These are phyloP conservation scores for Spodoptera picta DNA, from an alignment of 2,888 invertebrate species.

Conservation along the genomic window DNA sequence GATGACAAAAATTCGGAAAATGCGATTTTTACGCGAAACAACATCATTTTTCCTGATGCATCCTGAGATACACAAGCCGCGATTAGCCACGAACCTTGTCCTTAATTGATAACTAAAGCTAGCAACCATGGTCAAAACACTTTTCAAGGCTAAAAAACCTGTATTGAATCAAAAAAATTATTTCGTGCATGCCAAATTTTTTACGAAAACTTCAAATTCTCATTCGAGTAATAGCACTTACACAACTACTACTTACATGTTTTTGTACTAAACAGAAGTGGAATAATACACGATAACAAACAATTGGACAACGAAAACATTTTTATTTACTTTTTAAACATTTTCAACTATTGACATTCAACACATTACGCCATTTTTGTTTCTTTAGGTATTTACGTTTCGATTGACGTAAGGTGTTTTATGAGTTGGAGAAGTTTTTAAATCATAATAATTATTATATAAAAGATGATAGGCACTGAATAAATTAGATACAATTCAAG, in stretches of 20 bases:
- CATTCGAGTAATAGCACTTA: neutral
- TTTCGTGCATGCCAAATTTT: constrained; percentile 44
- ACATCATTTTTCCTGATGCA: constrained; percentile 37
- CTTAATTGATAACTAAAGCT: constrained; percentile 60
- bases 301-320: constrained; percentile 75
- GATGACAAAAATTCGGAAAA: neutral
- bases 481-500: no score
- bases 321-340: constrained; percentile 81
- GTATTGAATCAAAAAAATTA: constrained; percentile 55
- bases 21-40: constrained; percentile 20
- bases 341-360: constrained; percentile 78
- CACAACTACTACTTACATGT: constrained; percentile 73
- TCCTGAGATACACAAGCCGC: constrained; percentile 33
- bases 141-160: constrained; percentile 62
- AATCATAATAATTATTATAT: no score
- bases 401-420: constrained; percentile 10
- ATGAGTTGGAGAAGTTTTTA: neutral
- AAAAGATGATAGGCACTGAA: no score
- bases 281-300: constrained; percentile 71
- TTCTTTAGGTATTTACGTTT: constrained; percentile 57
- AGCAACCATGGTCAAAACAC: constrained; percentile 47
- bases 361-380: constrained; percentile 82
- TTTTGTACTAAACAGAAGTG: constrained; percentile 66
- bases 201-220: neutral
- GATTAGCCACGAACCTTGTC: constrained; percentile 57